Evolutionary conservation across 2,113 vertebrate genomes (phyloP).

Genomic region (Copsychus sechellarum): DNA sequence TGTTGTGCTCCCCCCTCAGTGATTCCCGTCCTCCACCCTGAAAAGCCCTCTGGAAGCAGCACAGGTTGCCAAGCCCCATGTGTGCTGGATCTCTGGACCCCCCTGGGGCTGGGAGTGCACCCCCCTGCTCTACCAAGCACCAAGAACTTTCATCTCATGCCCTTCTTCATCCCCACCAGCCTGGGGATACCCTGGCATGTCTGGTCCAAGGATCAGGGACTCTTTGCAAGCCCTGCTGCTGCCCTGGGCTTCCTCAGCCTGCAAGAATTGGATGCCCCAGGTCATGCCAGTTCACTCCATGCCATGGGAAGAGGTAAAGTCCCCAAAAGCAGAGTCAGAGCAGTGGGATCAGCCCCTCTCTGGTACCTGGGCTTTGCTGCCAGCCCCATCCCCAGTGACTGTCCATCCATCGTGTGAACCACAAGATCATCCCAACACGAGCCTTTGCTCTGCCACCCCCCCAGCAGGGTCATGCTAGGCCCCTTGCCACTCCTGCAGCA

Average conservation of each 20-base stretch:
- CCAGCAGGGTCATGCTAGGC: neutral
- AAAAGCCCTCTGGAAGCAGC: neutral
- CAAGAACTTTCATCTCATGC: rapidly evolving
- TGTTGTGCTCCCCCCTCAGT: neutral
- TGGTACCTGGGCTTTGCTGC: neutral
- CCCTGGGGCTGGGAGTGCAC: rapidly evolving
- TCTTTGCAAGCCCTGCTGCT: neutral
- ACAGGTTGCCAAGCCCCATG: rapidly evolving
- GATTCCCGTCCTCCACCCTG: rapidly evolving
- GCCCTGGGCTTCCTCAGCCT: neutral
- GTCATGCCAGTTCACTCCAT: rapidly evolving
- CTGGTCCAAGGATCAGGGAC: neutral
- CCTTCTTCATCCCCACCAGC: neutral
- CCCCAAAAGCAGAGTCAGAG: neutral
- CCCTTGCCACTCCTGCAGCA: neutral
- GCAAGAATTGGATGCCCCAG: neutral
- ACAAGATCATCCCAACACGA: rapidly evolving
- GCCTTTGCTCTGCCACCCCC: neutral
- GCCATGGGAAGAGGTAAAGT: rapidly evolving
- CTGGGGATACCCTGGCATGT: rapidly evolving
- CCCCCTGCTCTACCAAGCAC: neutral
- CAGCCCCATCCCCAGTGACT: neutral
- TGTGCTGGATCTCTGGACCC: neutral
- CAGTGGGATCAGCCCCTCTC: neutral
- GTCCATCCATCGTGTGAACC: rapidly evolving